These are phyloP conservation scores for Galerucella nymphaeae DNA, from an alignment of 2,888 invertebrate species.

Conservation along the genomic window DNA sequence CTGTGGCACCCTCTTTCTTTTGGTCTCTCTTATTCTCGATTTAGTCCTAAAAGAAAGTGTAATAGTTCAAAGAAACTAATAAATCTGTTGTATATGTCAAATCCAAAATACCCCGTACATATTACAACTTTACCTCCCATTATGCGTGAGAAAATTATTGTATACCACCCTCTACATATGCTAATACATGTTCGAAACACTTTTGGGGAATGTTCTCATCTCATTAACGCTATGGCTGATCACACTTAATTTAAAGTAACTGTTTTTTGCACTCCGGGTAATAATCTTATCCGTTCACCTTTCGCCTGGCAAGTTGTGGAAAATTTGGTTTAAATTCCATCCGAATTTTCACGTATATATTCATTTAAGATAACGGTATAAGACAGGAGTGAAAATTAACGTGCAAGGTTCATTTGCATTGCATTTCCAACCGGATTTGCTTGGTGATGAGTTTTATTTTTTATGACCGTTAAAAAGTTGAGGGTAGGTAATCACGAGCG, in stretches of 20 bases:
- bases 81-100: too few species aligned
- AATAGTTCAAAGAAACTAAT: too few species aligned
- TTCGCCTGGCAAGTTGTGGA: constrained; percentile 34
- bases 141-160: too few species aligned
- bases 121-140: too few species aligned
- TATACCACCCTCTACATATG: background rate
- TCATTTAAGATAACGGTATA: constrained; percentile 47
- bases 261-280: constrained; percentile 32
- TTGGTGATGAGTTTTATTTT: constrained; percentile 58
- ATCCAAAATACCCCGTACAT: too few species aligned
- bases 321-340: constrained; percentile 37
- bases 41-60: too few species aligned
- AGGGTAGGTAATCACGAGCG: constrained; percentile 23
- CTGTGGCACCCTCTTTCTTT: too few species aligned
- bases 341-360: constrained; percentile 42
- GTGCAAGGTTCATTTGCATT: constrained; percentile 57
- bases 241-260: constrained; percentile 33
- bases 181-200: background rate
- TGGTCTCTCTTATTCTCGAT: too few species aligned
- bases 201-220: background rate
- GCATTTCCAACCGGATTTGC: constrained; percentile 56
- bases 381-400: constrained; percentile 52
- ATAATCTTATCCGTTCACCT: constrained; percentile 30
- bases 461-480: constrained; percentile 49
- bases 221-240: background rate